Evolutionary conservation across 1,140 invertebrate species (phyloP), one percentile per base, ranked within the genome.

Genomic region (Acromyrmex charruanus): DNA sequence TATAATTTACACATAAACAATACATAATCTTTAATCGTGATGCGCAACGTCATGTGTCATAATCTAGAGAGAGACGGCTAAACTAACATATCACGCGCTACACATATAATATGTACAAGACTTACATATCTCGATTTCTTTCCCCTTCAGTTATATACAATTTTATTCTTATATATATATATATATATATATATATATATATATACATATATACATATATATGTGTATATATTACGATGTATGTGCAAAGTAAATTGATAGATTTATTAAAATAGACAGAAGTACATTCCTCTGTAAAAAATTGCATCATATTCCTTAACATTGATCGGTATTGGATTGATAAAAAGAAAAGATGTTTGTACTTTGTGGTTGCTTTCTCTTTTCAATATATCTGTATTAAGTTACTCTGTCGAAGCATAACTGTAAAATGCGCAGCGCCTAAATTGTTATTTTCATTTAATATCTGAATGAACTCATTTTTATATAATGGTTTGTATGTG

Each of bases 91-190:
- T 66, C 63, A 71, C 35, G 31, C 88, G 61, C 75, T 90, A 89
- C 69, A 88, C 72, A 68, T 61, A 71, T 61, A 71, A 90, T 90
- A 90, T 86, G 86, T 90, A 90, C 89, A 90, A 85, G 31, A 71
- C 49, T 63, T 77, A 39, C 9, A 61, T 35, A 35, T 35, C 80
- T 63, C 49, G 39, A 74, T 28, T 39, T 87, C 51, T 55, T 39
- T 4, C 71, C 51, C 39, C 6, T 72, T 77, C 66, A 85, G 53
- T 88, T 90, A 88, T 90, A 25, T 86, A 90, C 89, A 90, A 44
- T 66, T 35, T 10, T 51, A 49, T 21, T 65, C 77, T 59, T 49
- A 44, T 49, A 51, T 51, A 51, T 51, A 16, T 51, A 51, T 28
- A 28, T 28, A 28, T 28, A 31, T 31, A 31, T 31, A 31, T 51